Evolutionary conservation across 2,797 vertebrate species (phyloP).

Genomic region (Tragelaphus oryx): DNA sequence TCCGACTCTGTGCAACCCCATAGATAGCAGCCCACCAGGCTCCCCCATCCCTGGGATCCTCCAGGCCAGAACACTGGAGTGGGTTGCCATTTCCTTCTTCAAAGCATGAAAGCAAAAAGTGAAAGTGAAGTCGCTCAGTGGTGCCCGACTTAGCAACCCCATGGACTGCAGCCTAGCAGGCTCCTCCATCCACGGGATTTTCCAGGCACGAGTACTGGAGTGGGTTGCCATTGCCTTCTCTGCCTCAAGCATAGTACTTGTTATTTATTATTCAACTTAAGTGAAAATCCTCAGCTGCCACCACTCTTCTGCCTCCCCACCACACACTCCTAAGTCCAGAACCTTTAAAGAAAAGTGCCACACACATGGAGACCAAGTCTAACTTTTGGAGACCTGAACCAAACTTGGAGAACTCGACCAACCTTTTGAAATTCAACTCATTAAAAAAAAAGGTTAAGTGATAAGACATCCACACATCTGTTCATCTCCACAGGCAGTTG

Average conservation of each 20-base stretch:
- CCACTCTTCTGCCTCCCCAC: background rate
- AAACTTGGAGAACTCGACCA: background rate
- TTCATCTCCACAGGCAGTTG: background rate
- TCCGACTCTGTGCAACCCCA: too few relatives aligned
- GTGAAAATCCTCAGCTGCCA: background rate
- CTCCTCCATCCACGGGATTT: too few relatives aligned
- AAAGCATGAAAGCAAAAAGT: too few relatives aligned
- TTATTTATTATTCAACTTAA: background rate
- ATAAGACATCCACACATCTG: background rate
- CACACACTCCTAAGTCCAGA: background rate
- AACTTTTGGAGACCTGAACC: background rate
- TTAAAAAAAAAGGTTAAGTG: background rate
- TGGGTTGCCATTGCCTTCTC: too few relatives aligned
- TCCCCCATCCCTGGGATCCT: too few relatives aligned
- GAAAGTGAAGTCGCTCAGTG: too few relatives aligned
- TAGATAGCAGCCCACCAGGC: too few relatives aligned
- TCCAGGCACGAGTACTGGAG: too few relatives aligned
- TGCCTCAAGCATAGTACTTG: background rate
- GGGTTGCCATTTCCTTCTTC: too few relatives aligned
- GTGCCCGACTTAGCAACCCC: too few relatives aligned
- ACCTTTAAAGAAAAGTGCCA: background rate
- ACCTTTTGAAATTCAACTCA: background rate
- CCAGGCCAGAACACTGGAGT: too few relatives aligned
- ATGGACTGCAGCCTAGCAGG: too few relatives aligned
- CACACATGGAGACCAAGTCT: background rate